phyloP scores from a whole-genome alignment of 1,140 invertebrate genomes.

The Tyrophagus putrescentiae region DNA sequence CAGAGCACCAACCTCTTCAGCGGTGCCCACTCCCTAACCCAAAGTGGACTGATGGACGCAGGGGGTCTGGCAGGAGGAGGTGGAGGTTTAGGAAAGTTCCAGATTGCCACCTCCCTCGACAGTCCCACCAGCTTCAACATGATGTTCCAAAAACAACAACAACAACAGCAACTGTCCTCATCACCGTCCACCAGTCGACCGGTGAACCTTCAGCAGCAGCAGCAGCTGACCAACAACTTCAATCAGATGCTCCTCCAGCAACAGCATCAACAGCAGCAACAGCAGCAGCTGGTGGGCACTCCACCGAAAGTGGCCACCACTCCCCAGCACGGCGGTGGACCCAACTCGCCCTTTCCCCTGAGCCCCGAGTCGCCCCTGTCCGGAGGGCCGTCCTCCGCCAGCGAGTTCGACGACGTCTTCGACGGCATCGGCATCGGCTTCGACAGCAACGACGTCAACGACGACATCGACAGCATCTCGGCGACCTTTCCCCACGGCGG shows the following conservation, averaged over 20 bases:
- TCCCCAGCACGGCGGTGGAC: not conserved
- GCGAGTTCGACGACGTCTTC: slow-evolving; percentile 21
- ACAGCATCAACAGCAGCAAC: not conserved
- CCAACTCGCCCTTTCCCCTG: slow-evolving; percentile 20
- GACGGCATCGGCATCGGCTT: slow-evolving; percentile 9
- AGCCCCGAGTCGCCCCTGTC: slow-evolving; percentile 22
- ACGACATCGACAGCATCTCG: slow-evolving; percentile 6
- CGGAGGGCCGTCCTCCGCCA: slow-evolving; percentile 14
- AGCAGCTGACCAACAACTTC: slow-evolving; percentile 1
- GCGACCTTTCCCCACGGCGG: not conserved
- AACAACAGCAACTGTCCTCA: slow-evolving; percentile 6
- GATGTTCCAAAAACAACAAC: slow-evolving; percentile 8
- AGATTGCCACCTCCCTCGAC: not conserved
- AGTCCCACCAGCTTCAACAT: not conserved
- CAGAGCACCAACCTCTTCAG: not conserved
- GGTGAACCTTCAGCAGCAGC: not conserved
- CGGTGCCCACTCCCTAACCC: not conserved
- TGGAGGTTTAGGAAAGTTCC: not conserved
- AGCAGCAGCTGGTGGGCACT: not conserved
- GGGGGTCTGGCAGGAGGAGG: not conserved
- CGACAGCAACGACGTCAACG: not conserved
- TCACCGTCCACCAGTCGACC: not conserved
- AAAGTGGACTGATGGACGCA: not conserved
- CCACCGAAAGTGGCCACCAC: not conserved
- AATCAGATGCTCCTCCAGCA: not conserved